Conservation (phyloP, 2,888 invertebrate genomes). For the Gymnosoma rotundatum region DNA sequence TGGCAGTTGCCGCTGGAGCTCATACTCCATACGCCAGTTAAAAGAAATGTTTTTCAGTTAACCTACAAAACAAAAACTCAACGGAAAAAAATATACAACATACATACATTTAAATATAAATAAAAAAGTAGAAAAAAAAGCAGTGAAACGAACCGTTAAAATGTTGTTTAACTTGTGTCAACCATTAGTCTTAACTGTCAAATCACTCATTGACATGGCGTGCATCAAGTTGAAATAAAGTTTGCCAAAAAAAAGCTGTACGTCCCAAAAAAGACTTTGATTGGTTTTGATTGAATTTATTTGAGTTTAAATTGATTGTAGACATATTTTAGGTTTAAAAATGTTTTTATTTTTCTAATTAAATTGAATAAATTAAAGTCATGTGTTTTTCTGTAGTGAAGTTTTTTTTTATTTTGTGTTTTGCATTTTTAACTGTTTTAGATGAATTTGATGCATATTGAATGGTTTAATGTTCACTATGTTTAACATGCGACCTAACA, state of each 20-base stretch:
- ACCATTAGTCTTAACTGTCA: constrained; percentile 72
- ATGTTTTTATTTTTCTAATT: constrained; percentile 55
- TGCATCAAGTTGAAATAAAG: constrained; percentile 70
- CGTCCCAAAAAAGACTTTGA: constrained; percentile 64
- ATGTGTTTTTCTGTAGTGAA: constrained; percentile 31
- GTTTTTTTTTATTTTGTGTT: not conserved
- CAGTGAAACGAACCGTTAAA: constrained; percentile 68
- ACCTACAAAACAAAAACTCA: constrained; percentile 29
- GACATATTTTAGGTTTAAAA: constrained; percentile 51
- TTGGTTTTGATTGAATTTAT: constrained; percentile 73
- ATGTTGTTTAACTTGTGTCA: constrained; percentile 71
- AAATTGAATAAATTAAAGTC: constrained; percentile 61
- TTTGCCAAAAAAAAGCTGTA: constrained; percentile 40
- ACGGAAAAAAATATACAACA: constrained; percentile 32
- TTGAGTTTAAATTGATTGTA: constrained; percentile 63
- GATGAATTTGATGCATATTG: constrained; percentile 69
- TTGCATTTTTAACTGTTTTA: constrained; percentile 11
- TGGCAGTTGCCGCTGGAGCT: constrained; percentile 4
- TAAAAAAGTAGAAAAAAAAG: constrained; percentile 6
- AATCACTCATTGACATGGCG: constrained; percentile 73
- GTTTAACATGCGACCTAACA: constrained; percentile 64
- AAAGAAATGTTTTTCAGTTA: constrained; percentile 53
- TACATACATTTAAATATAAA: constrained; percentile 8
- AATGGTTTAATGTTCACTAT: constrained; percentile 42
- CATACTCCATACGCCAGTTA: constrained; percentile 30